These are phyloP conservation scores for Gymnoscopelus microlampas DNA, from an alignment of 2,797 vertebrate genomes.

Conservation along the genomic window DNA sequence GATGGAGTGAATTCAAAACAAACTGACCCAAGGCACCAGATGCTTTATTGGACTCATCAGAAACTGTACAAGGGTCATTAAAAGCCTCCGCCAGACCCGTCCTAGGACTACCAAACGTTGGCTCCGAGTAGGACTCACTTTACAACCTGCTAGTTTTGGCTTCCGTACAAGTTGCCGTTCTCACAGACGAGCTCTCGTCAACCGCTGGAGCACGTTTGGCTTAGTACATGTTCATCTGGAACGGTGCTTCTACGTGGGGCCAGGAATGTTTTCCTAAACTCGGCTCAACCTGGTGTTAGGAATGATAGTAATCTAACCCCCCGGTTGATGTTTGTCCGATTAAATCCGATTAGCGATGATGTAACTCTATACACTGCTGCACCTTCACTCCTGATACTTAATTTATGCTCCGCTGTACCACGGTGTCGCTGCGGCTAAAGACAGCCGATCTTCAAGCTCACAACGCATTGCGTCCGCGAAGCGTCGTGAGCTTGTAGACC, in stretches of 20 bases:
- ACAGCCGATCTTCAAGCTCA: not conserved
- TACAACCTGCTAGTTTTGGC: conserved; percentile 19
- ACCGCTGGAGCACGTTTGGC: not conserved
- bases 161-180: not conserved
- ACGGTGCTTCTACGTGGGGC: not conserved
- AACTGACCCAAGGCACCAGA: no score
- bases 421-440: not conserved
- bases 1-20: no score
- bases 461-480: not conserved
- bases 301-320: not conserved
- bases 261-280: conserved; percentile 3
- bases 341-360: conserved; percentile 29
- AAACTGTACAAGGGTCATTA: not conserved
- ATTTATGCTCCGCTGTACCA: no score
- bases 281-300: not conserved
- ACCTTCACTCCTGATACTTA: not conserved
- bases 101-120: not conserved
- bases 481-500: no score
- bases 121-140: conserved; percentile 14
- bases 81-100: not conserved
- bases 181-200: not conserved
- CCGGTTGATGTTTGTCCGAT: conserved; percentile 20
- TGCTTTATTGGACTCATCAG: not conserved
- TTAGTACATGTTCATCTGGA: no score
- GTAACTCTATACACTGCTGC: conserved; percentile 11